Percentiles rank a stretch among this genome's conserved stretches.
Evolutionary conservation across 2,888 invertebrate genomes (phyloP).

Genomic region (Drosophila mayaguana): DNA sequence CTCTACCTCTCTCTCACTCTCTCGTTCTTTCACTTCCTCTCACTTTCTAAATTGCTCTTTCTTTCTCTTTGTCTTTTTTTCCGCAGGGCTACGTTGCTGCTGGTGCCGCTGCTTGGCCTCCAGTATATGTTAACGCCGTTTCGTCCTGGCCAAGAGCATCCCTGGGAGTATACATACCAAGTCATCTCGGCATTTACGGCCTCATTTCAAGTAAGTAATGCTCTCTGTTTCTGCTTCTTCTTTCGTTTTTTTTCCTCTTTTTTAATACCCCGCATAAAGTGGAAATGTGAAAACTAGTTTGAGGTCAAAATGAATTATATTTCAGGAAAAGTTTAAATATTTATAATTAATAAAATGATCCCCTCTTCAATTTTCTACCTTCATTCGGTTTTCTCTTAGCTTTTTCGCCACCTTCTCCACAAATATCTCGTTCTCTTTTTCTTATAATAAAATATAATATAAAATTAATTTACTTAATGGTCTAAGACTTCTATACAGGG

Average conservation of each 20-base stretch:
- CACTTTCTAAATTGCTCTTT: conserved; percentile 2
- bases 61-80: background rate
- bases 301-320: background rate
- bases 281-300: background rate
- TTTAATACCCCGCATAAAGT: conserved; percentile 13
- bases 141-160: conserved; percentile 89
- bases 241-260: conserved; percentile 28
- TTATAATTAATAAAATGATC: no score
- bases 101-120: conserved; percentile 95
- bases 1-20: conserved; percentile 2
- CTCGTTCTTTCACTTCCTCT: background rate
- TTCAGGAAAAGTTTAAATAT: background rate
- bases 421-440: background rate
- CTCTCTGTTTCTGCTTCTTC: conserved; percentile 8
- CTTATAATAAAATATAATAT: background rate
- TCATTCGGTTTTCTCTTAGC: background rate
- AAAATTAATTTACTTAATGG: background rate
- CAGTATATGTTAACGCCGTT: conserved; percentile 96
- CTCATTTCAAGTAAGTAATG: conserved; percentile 91
- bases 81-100: conserved; percentile 92
- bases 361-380: background rate
- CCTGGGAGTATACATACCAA: conserved; percentile 93
- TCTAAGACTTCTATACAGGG: background rate
- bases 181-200: conserved; percentile 93
- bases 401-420: background rate